Evolutionary conservation across 2,888 invertebrate species (phyloP).

Genomic region (Platycheirus rosarum): DNA sequence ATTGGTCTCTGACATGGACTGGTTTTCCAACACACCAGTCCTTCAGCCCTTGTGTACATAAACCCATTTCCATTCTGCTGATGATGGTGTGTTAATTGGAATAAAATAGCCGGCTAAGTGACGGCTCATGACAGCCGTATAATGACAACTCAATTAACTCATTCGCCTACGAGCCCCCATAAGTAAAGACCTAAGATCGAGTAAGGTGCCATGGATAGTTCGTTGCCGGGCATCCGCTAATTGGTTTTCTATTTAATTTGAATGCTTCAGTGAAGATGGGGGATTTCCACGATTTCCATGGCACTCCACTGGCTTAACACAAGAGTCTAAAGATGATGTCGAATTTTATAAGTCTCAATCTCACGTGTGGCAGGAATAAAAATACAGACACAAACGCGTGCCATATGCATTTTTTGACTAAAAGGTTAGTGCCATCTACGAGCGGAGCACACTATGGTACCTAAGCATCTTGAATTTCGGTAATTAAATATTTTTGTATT

Average conservation of each 20-base stretch:
- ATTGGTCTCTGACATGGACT: slow-evolving; percentile 7
- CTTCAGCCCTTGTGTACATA: slow-evolving; percentile 13
- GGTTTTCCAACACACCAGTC: slow-evolving; percentile 9
- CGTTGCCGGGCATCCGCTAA: slow-evolving; percentile 58
- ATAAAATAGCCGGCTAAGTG: slow-evolving; percentile 69
- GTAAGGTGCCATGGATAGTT: slow-evolving; percentile 38
- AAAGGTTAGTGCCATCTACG: slow-evolving; percentile 22
- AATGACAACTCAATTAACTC: slow-evolving; percentile 72
- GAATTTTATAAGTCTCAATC: slow-evolving; percentile 31
- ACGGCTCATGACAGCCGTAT: slow-evolving; percentile 68
- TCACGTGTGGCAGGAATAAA: slow-evolving; percentile 60
- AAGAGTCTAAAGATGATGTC: not conserved
- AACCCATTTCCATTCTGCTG: slow-evolving; percentile 14
- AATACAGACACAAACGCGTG: slow-evolving; percentile 65
- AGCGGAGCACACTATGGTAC: slow-evolving; percentile 15
- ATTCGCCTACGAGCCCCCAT: slow-evolving; percentile 32
- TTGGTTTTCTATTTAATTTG: slow-evolving; percentile 65
- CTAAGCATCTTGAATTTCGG: slow-evolving; percentile 59
- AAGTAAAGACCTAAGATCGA: not conserved
- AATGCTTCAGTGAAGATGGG: slow-evolving; percentile 41
- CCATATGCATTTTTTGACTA: slow-evolving; percentile 67
- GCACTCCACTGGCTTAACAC: not conserved
- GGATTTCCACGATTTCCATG: slow-evolving; percentile 42
- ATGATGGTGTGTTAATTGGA: slow-evolving; percentile 71
- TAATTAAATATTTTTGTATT: slow-evolving; percentile 66